Base-by-base conservation (phyloP, 1,140 invertebrate species). In the Drosophila lacteicornis region DNA sequence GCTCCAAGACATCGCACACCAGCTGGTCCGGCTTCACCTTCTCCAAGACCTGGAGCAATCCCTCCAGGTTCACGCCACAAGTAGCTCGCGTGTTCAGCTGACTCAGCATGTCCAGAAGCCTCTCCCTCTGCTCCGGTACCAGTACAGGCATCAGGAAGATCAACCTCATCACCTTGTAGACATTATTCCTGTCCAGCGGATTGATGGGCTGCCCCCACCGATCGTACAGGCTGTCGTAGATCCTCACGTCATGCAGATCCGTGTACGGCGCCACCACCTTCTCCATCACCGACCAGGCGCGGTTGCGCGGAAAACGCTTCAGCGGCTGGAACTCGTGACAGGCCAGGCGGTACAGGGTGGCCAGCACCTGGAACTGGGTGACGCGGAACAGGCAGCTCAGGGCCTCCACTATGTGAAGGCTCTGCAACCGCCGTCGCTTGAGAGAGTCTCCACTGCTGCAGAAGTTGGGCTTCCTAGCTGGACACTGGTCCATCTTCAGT, bases 171-270 rank as follows among this genome's bases (percentile, higher is more conserved):
- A 90, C 33, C 38, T 80, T 91, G 4, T 50, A 46, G 6, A 25
- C 63, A n/a, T 85, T 90, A 8, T 46, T 46, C 1, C 2, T 2
- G 6, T 86, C 51, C 6, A 90, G 30, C 1, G 86, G 86, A 71
- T 90, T 38, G 8, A 80, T 91, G 0, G 65, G 60, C 17, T 49
- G 12, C 0, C 85, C 85, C 11, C 82, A 91, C 0, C 71, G 86
- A 30, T 90, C 86, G 27, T 76, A 90, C 51, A 90, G 75, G 55
- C 85, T 77, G 58, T 90, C 86, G 15, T 90, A 91, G 51, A 90
- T 90, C 63, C 58, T 67, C 12, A 90, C 42, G 40, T 90, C 85
- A 9, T 82, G 60, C 1, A 86, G 51, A 17, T 79, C 65, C 9
- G 81, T 66, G 15, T 77, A 90, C 7, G 85, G 86, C 0, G 74